Conservation (phyloP, 2,113 vertebrate species). For the Paradisaea rubra region DNA sequence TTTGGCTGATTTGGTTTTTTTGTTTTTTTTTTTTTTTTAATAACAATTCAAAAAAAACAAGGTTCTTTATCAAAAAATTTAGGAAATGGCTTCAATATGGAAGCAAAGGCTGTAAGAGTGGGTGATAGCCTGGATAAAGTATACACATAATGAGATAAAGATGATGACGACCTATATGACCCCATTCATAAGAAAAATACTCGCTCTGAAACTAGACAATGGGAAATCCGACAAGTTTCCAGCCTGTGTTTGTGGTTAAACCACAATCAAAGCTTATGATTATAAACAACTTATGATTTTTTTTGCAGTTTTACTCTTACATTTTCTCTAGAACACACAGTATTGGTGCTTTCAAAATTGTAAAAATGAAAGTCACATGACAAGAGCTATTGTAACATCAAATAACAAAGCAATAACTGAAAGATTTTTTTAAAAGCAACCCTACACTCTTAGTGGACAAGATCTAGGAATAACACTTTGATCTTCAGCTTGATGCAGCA, state of each 20-base stretch:
- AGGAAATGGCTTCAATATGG: not conserved
- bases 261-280: not conserved
- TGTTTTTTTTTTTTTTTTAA: not conserved
- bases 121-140: not conserved
- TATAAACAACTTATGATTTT: accelerated
- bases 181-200: not conserved
- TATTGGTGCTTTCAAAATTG: not conserved
- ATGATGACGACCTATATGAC: not conserved
- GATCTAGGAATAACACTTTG: not conserved
- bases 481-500: not conserved
- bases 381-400: not conserved
- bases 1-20: not conserved
- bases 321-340: not conserved
- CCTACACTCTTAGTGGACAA: not conserved
- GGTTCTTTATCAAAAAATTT: not conserved
- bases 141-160: not conserved
- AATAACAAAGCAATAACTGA: not conserved
- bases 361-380: not conserved
- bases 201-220: not conserved
- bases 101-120: not conserved
- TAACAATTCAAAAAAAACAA: not conserved
- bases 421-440: not conserved
- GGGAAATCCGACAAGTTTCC: not conserved
- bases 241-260: not conserved
- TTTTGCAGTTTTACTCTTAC: not conserved